Conservation (phyloP, 1,140 invertebrate genomes). For the Apis mellifera region DNA sequence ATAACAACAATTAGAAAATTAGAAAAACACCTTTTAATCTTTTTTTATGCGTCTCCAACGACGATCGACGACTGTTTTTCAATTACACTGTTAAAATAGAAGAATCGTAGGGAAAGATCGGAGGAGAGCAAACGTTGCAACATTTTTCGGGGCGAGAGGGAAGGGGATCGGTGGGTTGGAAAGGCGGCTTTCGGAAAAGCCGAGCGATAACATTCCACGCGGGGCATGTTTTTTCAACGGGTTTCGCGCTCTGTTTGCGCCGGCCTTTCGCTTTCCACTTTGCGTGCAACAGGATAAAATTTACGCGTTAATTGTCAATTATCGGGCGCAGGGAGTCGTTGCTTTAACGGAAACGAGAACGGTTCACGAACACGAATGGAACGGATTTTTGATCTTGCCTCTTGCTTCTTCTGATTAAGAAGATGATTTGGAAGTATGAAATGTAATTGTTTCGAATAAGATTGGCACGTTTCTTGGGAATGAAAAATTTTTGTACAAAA, state of each 20-base stretch:
- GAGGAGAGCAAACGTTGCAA: too few species aligned
- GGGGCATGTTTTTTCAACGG: constrained; percentile 13
- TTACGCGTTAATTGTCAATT: constrained; percentile 47
- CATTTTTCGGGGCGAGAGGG: not conserved
- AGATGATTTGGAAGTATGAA: too few species aligned
- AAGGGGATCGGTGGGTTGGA: not conserved
- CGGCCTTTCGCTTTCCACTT: constrained; percentile 48
- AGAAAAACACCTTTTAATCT: too few species aligned
- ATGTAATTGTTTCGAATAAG: too few species aligned
- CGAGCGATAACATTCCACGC: constrained; percentile 15
- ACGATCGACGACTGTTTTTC: too few species aligned
- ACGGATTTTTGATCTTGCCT: not conserved
- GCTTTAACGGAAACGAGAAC: constrained; percentile 2
- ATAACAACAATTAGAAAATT: too few species aligned
- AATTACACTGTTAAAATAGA: too few species aligned
- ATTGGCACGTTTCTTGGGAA: too few species aligned
- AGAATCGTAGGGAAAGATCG: not conserved
- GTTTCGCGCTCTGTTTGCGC: constrained; percentile 37
- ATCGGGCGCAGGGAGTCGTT: not conserved
- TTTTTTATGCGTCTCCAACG: too few species aligned
- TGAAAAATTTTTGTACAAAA: too few species aligned
- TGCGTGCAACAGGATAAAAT: constrained; percentile 11
- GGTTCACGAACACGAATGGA: not conserved
- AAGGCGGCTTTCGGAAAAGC: constrained; percentile 8
- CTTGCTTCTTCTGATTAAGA: not conserved